A percentile compares a stretch with the other conserved stretches of the same genome.
Evolutionary conservation across 2,888 invertebrate species (phyloP).

Genomic region (Amiota communis): DNA sequence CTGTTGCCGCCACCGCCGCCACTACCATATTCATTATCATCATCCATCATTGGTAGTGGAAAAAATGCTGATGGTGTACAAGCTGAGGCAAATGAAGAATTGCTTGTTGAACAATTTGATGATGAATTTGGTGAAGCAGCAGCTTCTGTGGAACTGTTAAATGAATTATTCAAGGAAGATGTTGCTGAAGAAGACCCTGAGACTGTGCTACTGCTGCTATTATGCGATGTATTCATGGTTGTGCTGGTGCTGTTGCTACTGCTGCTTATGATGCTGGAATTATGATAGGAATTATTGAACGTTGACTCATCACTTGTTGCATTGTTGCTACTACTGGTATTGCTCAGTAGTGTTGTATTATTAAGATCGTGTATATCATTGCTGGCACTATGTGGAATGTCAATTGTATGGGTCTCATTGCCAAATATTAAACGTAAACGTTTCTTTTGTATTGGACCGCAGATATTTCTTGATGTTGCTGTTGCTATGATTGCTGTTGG

Average conservation of each 20-base stretch:
- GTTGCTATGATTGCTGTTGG: background rate
- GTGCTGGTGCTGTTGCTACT: constrained; percentile 39
- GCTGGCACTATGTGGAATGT: constrained; percentile 80
- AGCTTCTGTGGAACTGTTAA: constrained; percentile 44
- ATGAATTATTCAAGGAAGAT: constrained; percentile 46
- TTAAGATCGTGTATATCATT: constrained; percentile 18
- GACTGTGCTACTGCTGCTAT: constrained; percentile 1
- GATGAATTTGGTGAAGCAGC: constrained; percentile 48
- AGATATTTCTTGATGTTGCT: constrained; percentile 21
- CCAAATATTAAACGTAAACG: constrained; percentile 90
- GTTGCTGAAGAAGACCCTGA: constrained; percentile 26
- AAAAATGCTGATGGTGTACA: constrained; percentile 58
- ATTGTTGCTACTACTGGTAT: constrained; percentile 44
- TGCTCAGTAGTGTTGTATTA: constrained; percentile 32
- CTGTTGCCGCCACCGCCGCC: too few species aligned
- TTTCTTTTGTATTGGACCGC: constrained; percentile 83
- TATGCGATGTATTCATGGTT: constrained; percentile 28
- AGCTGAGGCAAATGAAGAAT: constrained; percentile 61
- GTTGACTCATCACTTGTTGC: constrained; percentile 54
- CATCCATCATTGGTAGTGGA: constrained; percentile 5
- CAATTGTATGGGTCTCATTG: constrained; percentile 90
- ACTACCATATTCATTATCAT: constrained; percentile 20
- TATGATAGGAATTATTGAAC: constrained; percentile 52
- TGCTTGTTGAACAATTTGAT: constrained; percentile 42
- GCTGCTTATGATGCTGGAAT: constrained; percentile 41